Evolutionary conservation across 2,888 invertebrate species (phyloP), one percentile per base, ranked within the genome.

Genomic region (Homarus gammarus): DNA sequence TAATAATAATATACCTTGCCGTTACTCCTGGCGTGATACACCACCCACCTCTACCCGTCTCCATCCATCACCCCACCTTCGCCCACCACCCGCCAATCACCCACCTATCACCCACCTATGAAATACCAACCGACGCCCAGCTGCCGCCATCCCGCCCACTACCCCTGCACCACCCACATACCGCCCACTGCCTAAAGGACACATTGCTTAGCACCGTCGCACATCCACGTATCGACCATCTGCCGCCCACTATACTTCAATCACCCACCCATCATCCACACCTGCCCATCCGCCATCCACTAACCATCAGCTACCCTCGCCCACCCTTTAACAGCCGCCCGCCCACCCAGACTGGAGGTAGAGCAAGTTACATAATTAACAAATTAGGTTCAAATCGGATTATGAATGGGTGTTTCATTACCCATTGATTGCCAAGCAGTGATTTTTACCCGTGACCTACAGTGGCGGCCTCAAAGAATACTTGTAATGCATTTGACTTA

Each of bases 401-500:
- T 84, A 84, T 75, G 75, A 61, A 84, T 75, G 75, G 84, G 84
- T 75, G 64, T 84, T 84, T 84, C 84, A 84, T 84, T 61, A 84
- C 84, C 38, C 56, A 75, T 73, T 84, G 75, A 75, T 84, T 84
- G 84, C 75, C 84, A 84, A 84, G 84, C 84, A 84, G 75, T 15
- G 40, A 44, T 75, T 84, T 77, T 79, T 79, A 73, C 38, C 18
- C 84, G 27, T 61, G 84, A 84, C 75, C 64, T 38, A 44, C 61
- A 75, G 61, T 61, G 75, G 40, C 73, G 49, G 61, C 31, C 51
- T 40, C 68, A 84, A 84, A 84, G 84, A 84, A 84, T 84, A 38
- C 56, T 31, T 40, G 8, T 84, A 75, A 75, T 84, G 75, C 75
- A 75, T 84, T 61, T 84, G 72, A 84, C 61, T 84, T 84, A 84